Conservation (phyloP, 64 coral and sea anemone genomes). For the Stylophora pistillata region DNA sequence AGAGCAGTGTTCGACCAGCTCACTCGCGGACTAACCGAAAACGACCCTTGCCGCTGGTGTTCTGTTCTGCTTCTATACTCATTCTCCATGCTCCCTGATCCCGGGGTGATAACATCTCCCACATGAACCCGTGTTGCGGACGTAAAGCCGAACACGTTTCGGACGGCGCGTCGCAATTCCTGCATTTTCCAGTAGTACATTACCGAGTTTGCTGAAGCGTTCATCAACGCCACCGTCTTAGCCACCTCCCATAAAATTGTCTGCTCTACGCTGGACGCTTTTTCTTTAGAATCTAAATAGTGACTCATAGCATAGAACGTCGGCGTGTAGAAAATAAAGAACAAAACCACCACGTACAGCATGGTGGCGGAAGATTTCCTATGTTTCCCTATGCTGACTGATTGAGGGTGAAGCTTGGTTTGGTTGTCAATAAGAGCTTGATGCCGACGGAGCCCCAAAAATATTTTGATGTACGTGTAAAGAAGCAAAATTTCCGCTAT, state of each 20-base stretch:
- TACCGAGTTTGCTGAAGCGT: constrained; percentile 52
- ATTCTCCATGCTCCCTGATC: constrained; percentile 3
- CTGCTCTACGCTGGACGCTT: neutral
- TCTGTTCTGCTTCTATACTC: neutral
- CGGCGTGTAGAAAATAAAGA: constrained; percentile 55
- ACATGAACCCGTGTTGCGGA: neutral
- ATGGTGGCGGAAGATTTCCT: constrained; percentile 59
- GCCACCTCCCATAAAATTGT: constrained; percentile 37
- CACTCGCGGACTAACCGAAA: neutral
- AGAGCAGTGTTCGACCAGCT: neutral
- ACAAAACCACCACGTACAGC: constrained; percentile 48
- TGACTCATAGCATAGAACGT: constrained; percentile 41
- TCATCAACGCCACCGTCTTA: constrained; percentile 38
- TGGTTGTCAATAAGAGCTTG: constrained; percentile 19
- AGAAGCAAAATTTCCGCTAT: constrained; percentile 5
- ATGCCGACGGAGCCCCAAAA: constrained; percentile 11
- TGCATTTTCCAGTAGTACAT: constrained; percentile 66
- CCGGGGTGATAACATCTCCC: neutral
- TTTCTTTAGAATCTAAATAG: neutral
- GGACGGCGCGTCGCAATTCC: constrained; percentile 9
- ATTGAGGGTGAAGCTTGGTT: neutral
- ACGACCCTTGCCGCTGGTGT: neutral
- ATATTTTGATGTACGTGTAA: constrained; percentile 29
- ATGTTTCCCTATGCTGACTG: neutral
- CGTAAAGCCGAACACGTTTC: neutral